Evolutionary conservation across 2,888 invertebrate species (phyloP).

Genomic region (Dasysyrphus albostriatus): DNA sequence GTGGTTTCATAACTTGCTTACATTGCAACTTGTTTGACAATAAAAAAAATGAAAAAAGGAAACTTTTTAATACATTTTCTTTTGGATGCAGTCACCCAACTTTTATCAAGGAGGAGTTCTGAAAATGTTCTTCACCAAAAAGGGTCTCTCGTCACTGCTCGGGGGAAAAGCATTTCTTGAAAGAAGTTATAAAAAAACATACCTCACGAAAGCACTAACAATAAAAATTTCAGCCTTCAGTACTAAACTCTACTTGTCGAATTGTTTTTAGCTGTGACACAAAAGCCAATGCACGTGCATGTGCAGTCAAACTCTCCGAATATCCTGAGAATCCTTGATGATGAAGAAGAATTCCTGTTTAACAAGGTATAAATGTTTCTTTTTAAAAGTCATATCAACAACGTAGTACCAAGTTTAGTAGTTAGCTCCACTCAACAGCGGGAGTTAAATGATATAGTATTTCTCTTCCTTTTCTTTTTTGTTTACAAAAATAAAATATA

Average conservation of each 20-base stretch:
- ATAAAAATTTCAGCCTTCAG: constrained; percentile 20
- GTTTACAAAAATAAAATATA: background rate
- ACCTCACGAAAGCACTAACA: constrained; percentile 23
- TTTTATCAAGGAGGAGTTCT: background rate
- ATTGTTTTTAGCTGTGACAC: background rate
- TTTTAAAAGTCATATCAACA: background rate
- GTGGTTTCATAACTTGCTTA: constrained; percentile 1
- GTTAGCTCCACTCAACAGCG: constrained; percentile 5
- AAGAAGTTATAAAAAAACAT: constrained; percentile 15
- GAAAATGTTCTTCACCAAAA: background rate
- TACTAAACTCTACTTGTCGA: background rate
- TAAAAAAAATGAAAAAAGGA: background rate
- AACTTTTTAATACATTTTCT: constrained; percentile 21
- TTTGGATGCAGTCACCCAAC: background rate
- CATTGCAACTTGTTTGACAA: constrained; percentile 4
- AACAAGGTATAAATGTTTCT: background rate
- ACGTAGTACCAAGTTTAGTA: background rate
- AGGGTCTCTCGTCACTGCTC: background rate
- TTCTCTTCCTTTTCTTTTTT: background rate
- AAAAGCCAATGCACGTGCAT: constrained; percentile 10
- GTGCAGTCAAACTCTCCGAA: constrained; percentile 9
- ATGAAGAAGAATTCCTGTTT: background rate
- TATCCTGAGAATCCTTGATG: background rate
- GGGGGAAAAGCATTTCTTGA: background rate
- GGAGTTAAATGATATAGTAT: background rate